These are phyloP conservation scores for Sebastes schlegelii DNA, from an alignment of 2,113 vertebrate species.

Conservation along the genomic window DNA sequence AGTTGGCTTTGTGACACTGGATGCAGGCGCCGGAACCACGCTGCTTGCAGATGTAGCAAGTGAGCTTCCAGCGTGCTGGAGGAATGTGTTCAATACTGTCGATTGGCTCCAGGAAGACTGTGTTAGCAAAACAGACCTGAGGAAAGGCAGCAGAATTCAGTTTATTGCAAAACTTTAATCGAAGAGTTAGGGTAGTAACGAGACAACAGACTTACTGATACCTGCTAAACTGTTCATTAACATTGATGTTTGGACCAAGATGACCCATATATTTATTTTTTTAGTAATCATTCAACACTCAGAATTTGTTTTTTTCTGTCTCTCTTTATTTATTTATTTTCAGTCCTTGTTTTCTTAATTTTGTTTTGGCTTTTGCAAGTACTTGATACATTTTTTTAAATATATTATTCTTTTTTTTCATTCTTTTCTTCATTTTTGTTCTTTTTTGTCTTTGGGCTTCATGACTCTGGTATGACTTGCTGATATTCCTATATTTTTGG, in stretches of 20 bases:
- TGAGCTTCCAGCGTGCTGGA: slow-evolving; percentile 97
- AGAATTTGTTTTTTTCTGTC: no score
- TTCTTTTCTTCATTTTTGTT: no score
- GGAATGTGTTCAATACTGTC: slow-evolving; percentile 99
- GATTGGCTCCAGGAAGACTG: slow-evolving; percentile 98
- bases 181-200: not conserved
- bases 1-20: slow-evolving; percentile 99
- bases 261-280: no score
- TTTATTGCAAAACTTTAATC: not conserved
- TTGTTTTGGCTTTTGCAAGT: no score
- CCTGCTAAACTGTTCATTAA: not conserved
- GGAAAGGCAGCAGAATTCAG: not conserved
- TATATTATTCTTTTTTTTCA: no score
- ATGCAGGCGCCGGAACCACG: slow-evolving; percentile 97
- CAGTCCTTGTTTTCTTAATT: no score
- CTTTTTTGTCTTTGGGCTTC: no score
- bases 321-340: no score
- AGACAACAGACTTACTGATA: not conserved
- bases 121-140: slow-evolving; percentile 98
- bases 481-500: no score
- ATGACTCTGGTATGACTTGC: no score
- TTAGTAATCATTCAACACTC: no score
- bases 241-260: not conserved
- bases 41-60: slow-evolving; percentile 99
- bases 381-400: no score